These are phyloP conservation scores for Labrus mixtus DNA, from an alignment of 2,113 vertebrate species.

Conservation along the genomic window DNA sequence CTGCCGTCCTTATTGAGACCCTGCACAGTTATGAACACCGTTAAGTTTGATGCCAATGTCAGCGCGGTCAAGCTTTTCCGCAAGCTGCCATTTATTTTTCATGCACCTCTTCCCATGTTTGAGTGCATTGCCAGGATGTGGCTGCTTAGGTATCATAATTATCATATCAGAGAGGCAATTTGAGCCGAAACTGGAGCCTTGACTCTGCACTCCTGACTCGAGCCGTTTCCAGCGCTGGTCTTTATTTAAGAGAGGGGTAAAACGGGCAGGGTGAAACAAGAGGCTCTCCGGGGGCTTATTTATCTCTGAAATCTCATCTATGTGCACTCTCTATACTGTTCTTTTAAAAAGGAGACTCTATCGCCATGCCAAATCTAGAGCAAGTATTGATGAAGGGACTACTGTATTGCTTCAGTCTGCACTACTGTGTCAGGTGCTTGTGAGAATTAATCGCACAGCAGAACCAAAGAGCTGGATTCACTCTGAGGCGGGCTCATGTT, in stretches of 20 bases:
- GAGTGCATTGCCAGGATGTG: conserved; percentile 72
- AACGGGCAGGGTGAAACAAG: conserved; percentile 60
- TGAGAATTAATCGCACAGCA: conserved; percentile 53
- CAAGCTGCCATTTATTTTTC: conserved; percentile 74
- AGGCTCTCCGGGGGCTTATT: conserved; percentile 69
- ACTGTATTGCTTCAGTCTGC: conserved; percentile 56
- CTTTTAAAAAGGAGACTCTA: conserved; percentile 64
- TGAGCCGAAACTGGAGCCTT: conserved; percentile 72
- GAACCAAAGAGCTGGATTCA: not conserved
- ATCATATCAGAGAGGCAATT: conserved; percentile 78
- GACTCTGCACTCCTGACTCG: conserved; percentile 64
- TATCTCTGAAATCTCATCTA: conserved; percentile 76
- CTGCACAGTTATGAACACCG: conserved; percentile 52
- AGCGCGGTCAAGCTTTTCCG: conserved; percentile 58
- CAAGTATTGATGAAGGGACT: conserved; percentile 57
- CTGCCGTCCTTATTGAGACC: conserved; percentile 42
- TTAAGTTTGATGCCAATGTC: conserved; percentile 64
- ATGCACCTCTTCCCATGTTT: conserved; percentile 67
- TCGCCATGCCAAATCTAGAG: conserved; percentile 60
- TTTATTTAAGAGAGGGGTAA: conserved; percentile 73
- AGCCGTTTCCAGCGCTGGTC: conserved; percentile 65
- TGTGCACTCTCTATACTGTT: conserved; percentile 60
- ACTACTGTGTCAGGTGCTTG: conserved; percentile 60
- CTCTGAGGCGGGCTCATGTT: not conserved
- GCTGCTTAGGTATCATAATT: conserved; percentile 81